phyloP scores from a whole-genome alignment of 2,888 invertebrate species.

The Pherbina coryleti region DNA sequence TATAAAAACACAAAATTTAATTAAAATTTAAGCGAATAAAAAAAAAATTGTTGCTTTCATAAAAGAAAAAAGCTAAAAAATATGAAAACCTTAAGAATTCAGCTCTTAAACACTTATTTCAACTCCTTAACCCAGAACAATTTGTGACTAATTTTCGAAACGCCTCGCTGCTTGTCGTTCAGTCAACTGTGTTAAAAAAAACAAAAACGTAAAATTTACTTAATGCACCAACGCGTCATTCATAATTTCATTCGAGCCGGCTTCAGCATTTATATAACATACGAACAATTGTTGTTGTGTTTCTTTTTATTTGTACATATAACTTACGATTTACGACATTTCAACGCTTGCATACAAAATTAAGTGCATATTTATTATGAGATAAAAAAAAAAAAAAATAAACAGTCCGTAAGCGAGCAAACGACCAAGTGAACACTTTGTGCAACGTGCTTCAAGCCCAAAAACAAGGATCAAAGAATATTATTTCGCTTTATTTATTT shows the following conservation, averaged over 20 bases:
- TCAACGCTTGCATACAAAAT: not conserved
- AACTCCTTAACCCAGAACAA: no score
- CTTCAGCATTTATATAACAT: slow-evolving; percentile 4
- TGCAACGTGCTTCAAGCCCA: slow-evolving; percentile 16
- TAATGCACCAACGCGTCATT: slow-evolving; percentile 2
- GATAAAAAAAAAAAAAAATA: not conserved
- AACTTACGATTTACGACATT: not conserved
- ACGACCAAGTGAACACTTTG: no score
- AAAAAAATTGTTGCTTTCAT: not conserved
- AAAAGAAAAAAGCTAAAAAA: no score
- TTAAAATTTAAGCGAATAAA: not conserved
- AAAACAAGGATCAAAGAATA: not conserved
- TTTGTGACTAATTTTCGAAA: no score
- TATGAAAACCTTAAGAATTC: no score
- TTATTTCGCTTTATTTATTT: not conserved
- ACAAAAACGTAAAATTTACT: not conserved
- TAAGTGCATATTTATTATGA: not conserved
- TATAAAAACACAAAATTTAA: not conserved
- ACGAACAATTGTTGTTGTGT: no score
- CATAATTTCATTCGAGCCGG: not conserved
- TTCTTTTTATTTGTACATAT: not conserved
- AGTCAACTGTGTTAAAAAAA: not conserved
- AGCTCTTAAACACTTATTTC: no score
- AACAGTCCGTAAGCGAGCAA: not conserved
- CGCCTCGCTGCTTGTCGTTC: no score